These are phyloP conservation scores for Paradoxurus hermaphroditus DNA, from an alignment of 2,113 vertebrate species.

Conservation along the genomic window DNA sequence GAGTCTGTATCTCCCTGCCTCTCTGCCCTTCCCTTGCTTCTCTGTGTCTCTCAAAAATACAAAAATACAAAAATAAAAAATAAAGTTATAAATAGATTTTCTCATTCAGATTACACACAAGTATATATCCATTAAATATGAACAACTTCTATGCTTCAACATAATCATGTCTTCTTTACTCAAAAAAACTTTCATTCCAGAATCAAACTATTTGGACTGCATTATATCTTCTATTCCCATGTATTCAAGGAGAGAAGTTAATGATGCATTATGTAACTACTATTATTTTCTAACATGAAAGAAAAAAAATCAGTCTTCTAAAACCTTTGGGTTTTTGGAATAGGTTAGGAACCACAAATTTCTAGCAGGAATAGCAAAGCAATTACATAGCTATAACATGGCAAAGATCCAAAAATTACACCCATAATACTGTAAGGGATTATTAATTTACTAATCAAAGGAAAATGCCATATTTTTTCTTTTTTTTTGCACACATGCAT, in stretches of 20 bases:
- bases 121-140: neutral
- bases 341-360: neutral
- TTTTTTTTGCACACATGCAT: neutral
- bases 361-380: neutral
- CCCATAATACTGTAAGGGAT: neutral
- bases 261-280: neutral
- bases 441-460: neutral
- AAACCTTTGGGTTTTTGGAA: neutral
- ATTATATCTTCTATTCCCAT: neutral
- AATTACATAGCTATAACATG: neutral
- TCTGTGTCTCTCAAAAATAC: no score
- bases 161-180: slow-evolving; percentile 3
- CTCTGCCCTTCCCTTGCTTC: no score
- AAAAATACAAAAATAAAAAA: no score
- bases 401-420: neutral
- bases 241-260: neutral
- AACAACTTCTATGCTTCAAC: neutral
- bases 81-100: slow-evolving; percentile 18
- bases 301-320: neutral
- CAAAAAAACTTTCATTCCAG: neutral
- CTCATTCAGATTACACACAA: neutral
- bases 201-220: neutral
- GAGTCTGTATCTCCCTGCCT: no score
- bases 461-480: neutral
- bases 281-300: neutral